Evolutionary conservation across 1,140 invertebrate species (phyloP).

Genomic region (Anadara kagoshimensis): DNA sequence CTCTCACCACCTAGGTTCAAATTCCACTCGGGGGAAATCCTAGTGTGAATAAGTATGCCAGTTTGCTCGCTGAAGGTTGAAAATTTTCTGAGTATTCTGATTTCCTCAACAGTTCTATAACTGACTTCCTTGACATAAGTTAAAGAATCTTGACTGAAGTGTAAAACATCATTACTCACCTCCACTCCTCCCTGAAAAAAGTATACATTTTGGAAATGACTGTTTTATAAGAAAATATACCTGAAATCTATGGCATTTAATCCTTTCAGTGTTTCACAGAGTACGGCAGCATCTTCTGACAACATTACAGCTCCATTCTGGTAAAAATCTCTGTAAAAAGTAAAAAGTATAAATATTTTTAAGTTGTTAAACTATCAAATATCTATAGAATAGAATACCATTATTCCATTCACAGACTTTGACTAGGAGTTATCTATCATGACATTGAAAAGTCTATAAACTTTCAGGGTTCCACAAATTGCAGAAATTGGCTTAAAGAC

Average conservation of each 20-base stretch:
- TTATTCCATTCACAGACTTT: no score
- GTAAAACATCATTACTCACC: no score
- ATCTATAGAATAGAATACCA: no score
- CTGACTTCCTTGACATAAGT: no score
- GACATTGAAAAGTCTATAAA: no score
- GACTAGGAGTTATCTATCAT: no score
- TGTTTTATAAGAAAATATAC: conserved; percentile 17
- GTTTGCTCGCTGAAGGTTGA: background rate
- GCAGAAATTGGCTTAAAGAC: no score
- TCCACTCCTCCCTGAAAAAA: no score
- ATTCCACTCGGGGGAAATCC: background rate
- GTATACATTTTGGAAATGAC: background rate
- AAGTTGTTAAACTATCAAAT: background rate
- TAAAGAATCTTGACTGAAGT: no score
- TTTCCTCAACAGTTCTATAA: no score
- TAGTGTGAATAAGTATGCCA: background rate
- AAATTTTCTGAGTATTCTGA: background rate
- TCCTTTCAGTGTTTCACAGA: conserved; percentile 51
- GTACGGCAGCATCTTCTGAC: conserved; percentile 48
- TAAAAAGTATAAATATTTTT: conserved; percentile 2
- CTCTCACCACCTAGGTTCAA: no score
- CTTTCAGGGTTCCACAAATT: no score
- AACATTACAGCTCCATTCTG: conserved; percentile 55
- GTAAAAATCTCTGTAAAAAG: conserved; percentile 51
- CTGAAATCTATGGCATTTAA: conserved; percentile 63